Evolutionary conservation across 2,113 vertebrate genomes (phyloP), one percentile per base, ranked within the genome.

Genomic region (Arvicanthis niloticus): DNA sequence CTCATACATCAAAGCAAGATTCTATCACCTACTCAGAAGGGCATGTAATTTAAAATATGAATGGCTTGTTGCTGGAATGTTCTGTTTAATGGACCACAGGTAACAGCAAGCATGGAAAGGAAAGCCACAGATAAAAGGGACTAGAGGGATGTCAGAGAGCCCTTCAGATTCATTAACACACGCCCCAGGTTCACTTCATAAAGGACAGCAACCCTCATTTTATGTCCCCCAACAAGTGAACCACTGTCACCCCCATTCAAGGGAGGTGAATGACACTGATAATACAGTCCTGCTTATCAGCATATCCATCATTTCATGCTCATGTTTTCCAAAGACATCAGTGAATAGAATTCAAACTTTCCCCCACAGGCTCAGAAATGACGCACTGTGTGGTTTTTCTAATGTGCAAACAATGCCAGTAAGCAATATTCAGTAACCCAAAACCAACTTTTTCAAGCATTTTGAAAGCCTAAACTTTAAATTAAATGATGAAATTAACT

Each of bases 321-420:
- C 16, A 7, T 22, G 7, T 48, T 34, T 53, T 67, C 89, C 75
- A 78, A 51, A 29, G 29, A 78, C 11, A 65, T 40, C 42, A 29
- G 8, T 78, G 42, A 56, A 89, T 51, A 89, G 73, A 92, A 94
- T 82, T 58, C 88, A 67, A 81, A 95, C 80, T 89, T 81, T 62
- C 37, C 56, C 70, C 70, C 45, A 26, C 37, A 22, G 65, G 31
- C 26, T n/a, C 53, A 73, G 48, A 93, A 93, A 84, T 31, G 16
- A 84, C 15, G 42, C 84, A 11, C 88, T 80, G 40, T 80, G 53
- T 34, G 89, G 4, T 68, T 93, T 95, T 75, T 84, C 3, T 42
- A 42, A 93, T 53, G 21, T 51, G 21, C 17, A 85, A 84, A 85
- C 6, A 82, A 48, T 89, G 51, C 82, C 65, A 85, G 40, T 51